Base-by-base conservation (phyloP, 2,888 invertebrate species). In the Ophion slaviceki region DNA sequence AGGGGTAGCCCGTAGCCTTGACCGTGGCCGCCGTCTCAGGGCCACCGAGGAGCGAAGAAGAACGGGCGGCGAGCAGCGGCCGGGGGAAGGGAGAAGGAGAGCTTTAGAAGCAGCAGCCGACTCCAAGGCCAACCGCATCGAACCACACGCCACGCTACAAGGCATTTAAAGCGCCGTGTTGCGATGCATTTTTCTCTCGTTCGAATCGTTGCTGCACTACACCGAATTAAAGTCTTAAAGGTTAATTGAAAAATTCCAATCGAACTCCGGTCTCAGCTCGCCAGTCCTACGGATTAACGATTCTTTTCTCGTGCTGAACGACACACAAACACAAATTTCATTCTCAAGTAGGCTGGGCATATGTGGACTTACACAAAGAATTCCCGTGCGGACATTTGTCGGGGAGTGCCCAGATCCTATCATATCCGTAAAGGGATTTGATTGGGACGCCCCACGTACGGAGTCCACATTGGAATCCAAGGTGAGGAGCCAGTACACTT, bases 1-100 rank as follows among this genome's bases (percentile, higher is more conserved):
- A 76, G 79, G 79, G 67, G 64, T 68, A 85, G 88, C 87, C 84
- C 89, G 90, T 91, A 92, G 91, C 92, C 93, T 93, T 93, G 93
- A 92, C 93, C 93, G 92, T 93, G 92, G 91, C 92, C 91, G 92
- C 89, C 91, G 89, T 90, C 87, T 93, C 93, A 92, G 92, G 93
- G 92, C 91, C 92, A 91, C 88, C 89, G 82, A 88, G 89, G 47
- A 7, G 53, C 40, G 32, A 70, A 47, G 70, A 70, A 32, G 28
- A 53, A n/a, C 47, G 47, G 70, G 53, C 28, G 28, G 47, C 86
- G 88, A 74, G 68, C 66, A 80, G 66, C 71, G 76, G 72, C 71
- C 66, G 80, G 53, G 80, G 64, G 17, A 61, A 88, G 88, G 89
- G 82, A 85, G 87, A 85, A 57, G 86, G 87, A 89, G 89, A 90